Evolutionary conservation across 2,888 invertebrate genomes (phyloP), one percentile per base, ranked within the genome.

Genomic region (Drosophila quasianomalipes): DNA sequence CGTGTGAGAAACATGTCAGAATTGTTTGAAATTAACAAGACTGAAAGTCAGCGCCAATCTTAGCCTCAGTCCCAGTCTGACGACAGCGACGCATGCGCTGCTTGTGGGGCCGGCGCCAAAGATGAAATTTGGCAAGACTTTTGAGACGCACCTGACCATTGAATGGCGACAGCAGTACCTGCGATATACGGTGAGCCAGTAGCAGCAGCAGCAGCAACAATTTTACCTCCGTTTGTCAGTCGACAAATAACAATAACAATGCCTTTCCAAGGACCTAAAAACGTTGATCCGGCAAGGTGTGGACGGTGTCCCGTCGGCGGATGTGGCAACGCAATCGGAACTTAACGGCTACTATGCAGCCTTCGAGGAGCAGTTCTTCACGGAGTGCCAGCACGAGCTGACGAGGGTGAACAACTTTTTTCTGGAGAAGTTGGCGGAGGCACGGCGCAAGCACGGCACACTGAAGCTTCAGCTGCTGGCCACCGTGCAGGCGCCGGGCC

Each of bases 111-210:
- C 41, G 37, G 39, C 41, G 81, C 61, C 70, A 54, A 74, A 64
- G 61, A 99, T 99, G 99, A 99, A 99, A 95, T 99, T 99, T 94
- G 98, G 99, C 1, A 98, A 99, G 94, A 99, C 99, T 94, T 95
- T 99, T 75, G 96, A 97, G 76, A 98, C 98, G 62, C 99, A 99
- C 93, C 97, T 99, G 89, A 99, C 99, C 77, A 99, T 99, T n/a
- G 99, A 99, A 95, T 99, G 99, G 99, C 96, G 99, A 74, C 98
- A 98, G 94, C 99, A 99, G 94, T 99, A 97, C 91, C 97, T 97
- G 83, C 96, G 96, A 89, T 97, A 97, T 94, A 97, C 97, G 95
- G 97, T 91, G 52, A 82, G 82, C 70, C 30, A 41, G 22, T 30
- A 22, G 33, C 16, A 60, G 9, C 37, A 51, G 9, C 44, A 57